Base-by-base conservation (phyloP, 2,113 vertebrate genomes). In the Anseranas semipalmata region DNA sequence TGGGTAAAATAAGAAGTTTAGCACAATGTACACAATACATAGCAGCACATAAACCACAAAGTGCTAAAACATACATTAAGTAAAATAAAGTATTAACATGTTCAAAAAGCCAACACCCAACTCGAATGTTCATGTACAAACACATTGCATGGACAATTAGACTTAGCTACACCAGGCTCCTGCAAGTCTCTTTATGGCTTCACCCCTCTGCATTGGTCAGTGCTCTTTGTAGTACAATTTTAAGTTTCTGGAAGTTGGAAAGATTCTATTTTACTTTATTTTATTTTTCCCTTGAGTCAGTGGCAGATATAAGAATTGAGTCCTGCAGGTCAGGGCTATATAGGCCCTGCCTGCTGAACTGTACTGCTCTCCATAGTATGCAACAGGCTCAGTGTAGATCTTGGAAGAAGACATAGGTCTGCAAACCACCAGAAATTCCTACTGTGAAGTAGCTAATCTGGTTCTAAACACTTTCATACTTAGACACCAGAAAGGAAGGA, bases 311-410 rank as follows among this genome's bases (percentile, higher is more conserved):
- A 18, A 53, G 17, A 67, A 89, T 22, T 19, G 15, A 45, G n/a
- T 62, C 12, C 25, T 25, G 52, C 16, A 58, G 24, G 15, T 39
- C 25, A 70, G 15, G 71, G 30, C 11, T 63, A 28, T 45, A 11
- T 0, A 73, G 41, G 24, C 20, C 12, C 55, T 73, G 59, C 10
- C 52, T 68, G 27, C 27, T 77, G 13, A 87, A 52, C 43, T 45
- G 15, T 6, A 68, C 25, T 56, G 37, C 6, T 70, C 58, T 60
- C 35, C 0, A 0, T 2, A 33, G 19, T 6, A 33, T 11, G 46
- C 10, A 82, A 52, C 5, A 28, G 22, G 35, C 22, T 67, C 32
- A 12, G 5, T 13, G 18, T 10, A 87, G 41, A 52, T 30, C 62
- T 63, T 37, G 11, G 65, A 86, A 80, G 48, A 76, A 80, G 22